phyloP scores from a whole-genome alignment of 2,797 vertebrate species.

The Tapirus indicus region DNA sequence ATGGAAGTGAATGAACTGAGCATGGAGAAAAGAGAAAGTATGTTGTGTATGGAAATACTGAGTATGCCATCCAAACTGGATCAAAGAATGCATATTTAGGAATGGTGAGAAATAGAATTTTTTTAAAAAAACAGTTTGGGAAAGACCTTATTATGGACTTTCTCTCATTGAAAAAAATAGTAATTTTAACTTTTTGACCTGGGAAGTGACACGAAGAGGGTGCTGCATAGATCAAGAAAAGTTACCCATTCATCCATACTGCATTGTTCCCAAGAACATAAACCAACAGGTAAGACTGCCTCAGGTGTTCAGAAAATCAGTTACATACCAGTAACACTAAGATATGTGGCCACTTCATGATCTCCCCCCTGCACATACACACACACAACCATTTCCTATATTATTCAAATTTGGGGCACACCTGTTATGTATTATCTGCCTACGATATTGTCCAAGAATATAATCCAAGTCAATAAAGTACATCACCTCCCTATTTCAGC shows the following conservation, averaged over 20 bases:
- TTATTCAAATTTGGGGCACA: background rate
- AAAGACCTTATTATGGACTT: background rate
- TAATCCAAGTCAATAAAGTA: conserved; percentile 24
- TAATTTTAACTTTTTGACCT: conserved; percentile 36
- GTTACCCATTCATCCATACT: background rate
- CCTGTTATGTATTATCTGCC: background rate
- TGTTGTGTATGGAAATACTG: conserved; percentile 8
- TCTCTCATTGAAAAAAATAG: background rate
- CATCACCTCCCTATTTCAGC: background rate
- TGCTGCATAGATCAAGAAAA: background rate
- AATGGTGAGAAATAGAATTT: background rate
- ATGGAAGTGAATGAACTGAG: background rate
- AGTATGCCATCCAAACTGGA: background rate
- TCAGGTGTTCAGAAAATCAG: background rate
- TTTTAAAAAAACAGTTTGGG: background rate
- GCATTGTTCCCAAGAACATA: background rate
- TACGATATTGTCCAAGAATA: conserved; percentile 18
- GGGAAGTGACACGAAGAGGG: background rate
- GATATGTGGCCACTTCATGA: background rate
- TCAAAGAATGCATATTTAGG: background rate
- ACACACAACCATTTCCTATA: background rate
- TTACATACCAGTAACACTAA: background rate
- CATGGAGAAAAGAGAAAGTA: background rate
- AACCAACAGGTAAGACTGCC: background rate
- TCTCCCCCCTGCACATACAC: background rate